Evolutionary conservation across 2,797 vertebrate genomes (phyloP), one percentile per base, ranked within the genome.

Genomic region (Sebastes kiyomatsui): DNA sequence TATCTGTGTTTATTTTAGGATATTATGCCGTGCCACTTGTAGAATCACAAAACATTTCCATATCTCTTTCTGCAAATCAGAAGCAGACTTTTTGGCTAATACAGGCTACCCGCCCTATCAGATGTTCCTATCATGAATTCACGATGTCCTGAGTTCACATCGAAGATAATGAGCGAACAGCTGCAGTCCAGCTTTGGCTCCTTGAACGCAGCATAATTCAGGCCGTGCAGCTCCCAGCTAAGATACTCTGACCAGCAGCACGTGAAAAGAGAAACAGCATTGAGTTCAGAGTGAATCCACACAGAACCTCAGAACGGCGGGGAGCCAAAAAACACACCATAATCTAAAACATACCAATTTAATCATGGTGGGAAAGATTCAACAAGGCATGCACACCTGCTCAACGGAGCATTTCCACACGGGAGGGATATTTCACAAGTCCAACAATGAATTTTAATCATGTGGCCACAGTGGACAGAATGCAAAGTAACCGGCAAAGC

Each of bases 271-370:
- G 83, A 75, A 90, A 81, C 75, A 78, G 87, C 77, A 88, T 81
- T 0, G 60, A 83, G 81, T 87, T 92, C 83, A 82, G 77, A 87
- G 90, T 75, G 82, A 88, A 90, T 77, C 84, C 77, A 90, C 78
- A 80, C 77, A 80, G 70, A 88, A 75, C 77, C 87, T 87, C 87
- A 18, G 54, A 49, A 67, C 61, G 77, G 80, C 69, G 3, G 55
- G 75, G 28, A 87, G 93, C 93, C 93, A 95, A 93, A 93, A 83
- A 90, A 93, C 80, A 94, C 90, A 94, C 58, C 70, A 67, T 94
- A 94, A 94, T 94, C 88, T 72, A 88, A 93, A 94, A 89, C 93
- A 93, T 82, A 79, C 88, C 88, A 75, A 79, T 88, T 93, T 87
- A 90, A 91, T 93, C 87, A 91, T 7, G 79, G 80, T 87, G 89